Percentiles rank a stretch among this genome's conserved stretches.
These are phyloP conservation scores for Furcula furcula DNA, from an alignment of 2,888 invertebrate genomes.

Conservation along the genomic window DNA sequence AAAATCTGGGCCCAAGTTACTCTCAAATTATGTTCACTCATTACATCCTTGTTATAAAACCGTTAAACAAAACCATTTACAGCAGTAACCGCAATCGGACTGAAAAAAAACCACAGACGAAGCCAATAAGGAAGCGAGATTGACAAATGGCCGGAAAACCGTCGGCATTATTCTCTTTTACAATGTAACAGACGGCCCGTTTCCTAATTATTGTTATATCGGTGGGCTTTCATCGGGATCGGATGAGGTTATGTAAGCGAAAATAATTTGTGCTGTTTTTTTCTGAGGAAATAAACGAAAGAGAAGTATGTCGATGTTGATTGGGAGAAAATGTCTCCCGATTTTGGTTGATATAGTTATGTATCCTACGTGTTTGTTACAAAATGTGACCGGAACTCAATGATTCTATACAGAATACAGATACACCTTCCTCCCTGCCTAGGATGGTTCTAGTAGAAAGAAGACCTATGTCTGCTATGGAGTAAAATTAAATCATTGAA, in stretches of 20 bases:
- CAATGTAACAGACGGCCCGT: constrained; percentile 6
- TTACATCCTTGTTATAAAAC: background rate
- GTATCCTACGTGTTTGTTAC: too few species aligned
- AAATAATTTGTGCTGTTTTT: background rate
- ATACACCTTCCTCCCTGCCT: too few species aligned
- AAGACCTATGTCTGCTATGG: too few species aligned
- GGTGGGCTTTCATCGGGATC: background rate
- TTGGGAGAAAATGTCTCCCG: too few species aligned
- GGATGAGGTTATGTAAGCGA: background rate
- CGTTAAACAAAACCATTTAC: background rate
- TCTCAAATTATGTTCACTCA: background rate
- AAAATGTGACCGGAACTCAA: too few species aligned
- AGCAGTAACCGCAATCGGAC: background rate
- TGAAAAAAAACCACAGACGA: constrained; percentile 2
- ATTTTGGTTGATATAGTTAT: too few species aligned
- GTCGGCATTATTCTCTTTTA: constrained; percentile 3
- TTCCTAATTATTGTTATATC: constrained; percentile 5
- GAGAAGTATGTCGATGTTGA: too few species aligned
- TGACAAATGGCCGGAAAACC: constrained; percentile 4
- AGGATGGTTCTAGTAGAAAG: too few species aligned
- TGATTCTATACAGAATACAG: too few species aligned
- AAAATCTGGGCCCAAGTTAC: too few species aligned
- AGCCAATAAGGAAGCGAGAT: constrained; percentile 5
- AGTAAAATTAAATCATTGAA: too few species aligned
- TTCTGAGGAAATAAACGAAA: background rate